Conservation (phyloP, 2,888 invertebrate species). For the Carcina quercana region DNA sequence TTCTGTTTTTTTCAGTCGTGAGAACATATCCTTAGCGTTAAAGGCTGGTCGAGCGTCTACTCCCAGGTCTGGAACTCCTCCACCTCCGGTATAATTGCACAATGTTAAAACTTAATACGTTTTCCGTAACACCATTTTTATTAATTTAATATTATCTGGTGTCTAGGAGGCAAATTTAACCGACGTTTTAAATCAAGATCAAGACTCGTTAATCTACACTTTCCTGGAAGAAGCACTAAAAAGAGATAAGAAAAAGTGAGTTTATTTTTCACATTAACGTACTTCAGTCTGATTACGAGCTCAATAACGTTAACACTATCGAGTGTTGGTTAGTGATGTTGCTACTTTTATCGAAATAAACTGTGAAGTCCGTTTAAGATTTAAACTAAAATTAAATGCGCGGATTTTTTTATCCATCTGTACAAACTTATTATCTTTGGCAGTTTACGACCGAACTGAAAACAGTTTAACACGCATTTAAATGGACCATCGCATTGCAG, state of each 20-base stretch:
- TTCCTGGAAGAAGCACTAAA: constrained; percentile 62
- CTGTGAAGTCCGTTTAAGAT: too few species aligned
- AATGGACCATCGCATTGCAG: too few species aligned
- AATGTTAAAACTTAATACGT: background rate
- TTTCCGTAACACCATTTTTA: constrained; percentile 1
- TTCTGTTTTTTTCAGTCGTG: constrained; percentile 35
- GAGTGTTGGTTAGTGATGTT: too few species aligned
- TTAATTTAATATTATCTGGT: constrained; percentile 1
- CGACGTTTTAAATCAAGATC: constrained; percentile 39
- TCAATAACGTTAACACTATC: too few species aligned
- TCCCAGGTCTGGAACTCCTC: constrained; percentile 47
- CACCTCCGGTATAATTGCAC: constrained; percentile 35
- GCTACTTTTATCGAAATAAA: too few species aligned
- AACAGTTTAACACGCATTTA: too few species aligned
- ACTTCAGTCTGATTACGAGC: too few species aligned
- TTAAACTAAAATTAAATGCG: too few species aligned
- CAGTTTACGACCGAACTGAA: too few species aligned
- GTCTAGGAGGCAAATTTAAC: constrained; percentile 32
- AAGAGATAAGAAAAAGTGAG: constrained; percentile 57
- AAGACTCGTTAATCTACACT: constrained; percentile 57
- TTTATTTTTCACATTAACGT: too few species aligned
- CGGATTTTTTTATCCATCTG: too few species aligned
- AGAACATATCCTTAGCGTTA: constrained; percentile 50
- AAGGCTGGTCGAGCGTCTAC: constrained; percentile 55
- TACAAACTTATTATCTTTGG: too few species aligned